Conservation (phyloP, 1,140 invertebrate species). For the Orchesella cincta region DNA sequence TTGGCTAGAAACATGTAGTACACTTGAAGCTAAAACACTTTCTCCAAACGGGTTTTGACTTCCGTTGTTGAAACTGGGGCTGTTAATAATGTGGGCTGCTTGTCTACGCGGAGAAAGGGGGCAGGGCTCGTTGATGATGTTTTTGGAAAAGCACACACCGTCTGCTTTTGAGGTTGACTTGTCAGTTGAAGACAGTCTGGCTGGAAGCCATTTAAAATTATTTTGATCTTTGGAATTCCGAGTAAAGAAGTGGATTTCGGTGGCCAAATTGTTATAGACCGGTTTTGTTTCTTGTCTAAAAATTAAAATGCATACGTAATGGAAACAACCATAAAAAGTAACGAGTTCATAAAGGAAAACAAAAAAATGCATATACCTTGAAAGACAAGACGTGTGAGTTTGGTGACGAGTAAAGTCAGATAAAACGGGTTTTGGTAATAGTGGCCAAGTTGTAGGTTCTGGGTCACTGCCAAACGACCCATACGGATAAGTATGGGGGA, state of each 20-base stretch:
- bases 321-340: no score
- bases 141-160: neutral
- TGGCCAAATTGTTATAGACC: neutral
- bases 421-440: slow-evolving; percentile 19
- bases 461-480: neutral
- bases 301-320: no score
- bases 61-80: no score
- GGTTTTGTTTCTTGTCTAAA: no score
- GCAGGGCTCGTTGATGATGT: neutral
- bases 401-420: slow-evolving; percentile 34
- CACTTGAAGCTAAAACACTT: no score
- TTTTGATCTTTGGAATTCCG: neutral
- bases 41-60: no score
- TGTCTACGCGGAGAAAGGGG: neutral
- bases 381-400: neutral
- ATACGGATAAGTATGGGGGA: neutral
- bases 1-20: no score
- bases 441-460: slow-evolving; percentile 25
- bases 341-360: no score
- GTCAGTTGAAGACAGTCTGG: neutral
- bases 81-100: no score
- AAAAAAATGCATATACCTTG: no score
- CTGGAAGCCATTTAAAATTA: neutral
- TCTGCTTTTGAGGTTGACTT: neutral
- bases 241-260: neutral